phyloP scores from a whole-genome alignment of 1,140 invertebrate species.

The Papilio glaucus region DNA sequence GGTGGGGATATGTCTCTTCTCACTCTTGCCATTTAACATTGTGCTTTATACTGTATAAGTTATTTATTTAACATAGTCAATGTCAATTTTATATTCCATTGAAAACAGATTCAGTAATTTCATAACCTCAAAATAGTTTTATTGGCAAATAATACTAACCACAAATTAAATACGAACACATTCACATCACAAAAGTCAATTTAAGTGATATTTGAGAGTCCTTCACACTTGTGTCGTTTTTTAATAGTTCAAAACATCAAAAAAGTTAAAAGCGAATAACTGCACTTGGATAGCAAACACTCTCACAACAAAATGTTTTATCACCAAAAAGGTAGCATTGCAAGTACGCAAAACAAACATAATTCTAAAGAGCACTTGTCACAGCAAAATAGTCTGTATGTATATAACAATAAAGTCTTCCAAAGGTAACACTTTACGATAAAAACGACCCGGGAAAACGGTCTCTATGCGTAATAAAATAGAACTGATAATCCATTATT shows the following conservation, averaged over 20 bases:
- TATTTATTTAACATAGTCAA: not conserved
- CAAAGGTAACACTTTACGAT: too few species aligned
- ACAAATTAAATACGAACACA: not conserved
- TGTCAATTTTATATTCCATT: not conserved
- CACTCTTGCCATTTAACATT: not conserved
- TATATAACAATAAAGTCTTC: not conserved
- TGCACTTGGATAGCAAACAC: not conserved
- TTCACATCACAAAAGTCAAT: not conserved
- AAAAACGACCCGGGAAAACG: not conserved
- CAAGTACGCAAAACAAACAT: not conserved
- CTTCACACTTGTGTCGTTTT: not conserved
- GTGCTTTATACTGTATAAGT: conserved; percentile 3
- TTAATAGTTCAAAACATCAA: not conserved
- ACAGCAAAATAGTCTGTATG: not conserved
- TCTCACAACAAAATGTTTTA: not conserved
- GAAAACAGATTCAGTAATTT: not conserved
- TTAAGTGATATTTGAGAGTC: not conserved
- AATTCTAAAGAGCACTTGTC: not conserved
- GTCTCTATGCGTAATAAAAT: not conserved
- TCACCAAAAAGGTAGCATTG: not conserved
- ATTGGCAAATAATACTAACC: too few species aligned
- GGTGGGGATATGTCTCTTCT: not conserved
- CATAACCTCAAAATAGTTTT: too few species aligned
- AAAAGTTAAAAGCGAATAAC: not conserved
- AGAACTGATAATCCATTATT: not conserved